These are phyloP conservation scores for Clarias macrocephalus DNA, from an alignment of 2,113 vertebrate species.

Conservation along the genomic window DNA sequence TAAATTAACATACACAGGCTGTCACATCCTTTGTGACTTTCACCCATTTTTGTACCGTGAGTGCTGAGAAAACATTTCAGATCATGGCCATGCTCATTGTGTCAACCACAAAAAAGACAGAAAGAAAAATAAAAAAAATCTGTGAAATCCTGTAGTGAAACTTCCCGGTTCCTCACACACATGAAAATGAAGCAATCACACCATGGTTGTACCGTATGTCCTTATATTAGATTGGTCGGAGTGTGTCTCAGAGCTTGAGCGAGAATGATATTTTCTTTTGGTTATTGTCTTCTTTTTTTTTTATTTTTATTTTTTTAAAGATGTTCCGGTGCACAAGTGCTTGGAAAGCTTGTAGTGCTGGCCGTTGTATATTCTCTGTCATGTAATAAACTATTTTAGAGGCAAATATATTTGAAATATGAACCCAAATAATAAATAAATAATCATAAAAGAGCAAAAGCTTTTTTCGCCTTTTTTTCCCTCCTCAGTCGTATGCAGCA, in stretches of 20 bases:
- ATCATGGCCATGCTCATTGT: background rate
- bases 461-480: slow-evolving; percentile 16
- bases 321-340: slow-evolving; percentile 52
- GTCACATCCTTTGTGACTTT: background rate
- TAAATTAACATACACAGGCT: background rate
- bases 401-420: slow-evolving; percentile 75
- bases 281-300: slow-evolving; percentile 16
- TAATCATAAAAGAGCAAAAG: slow-evolving; percentile 58
- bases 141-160: slow-evolving; percentile 14
- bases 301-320: slow-evolving; percentile 27
- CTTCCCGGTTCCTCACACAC: background rate
- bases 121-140: background rate
- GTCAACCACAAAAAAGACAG: background rate
- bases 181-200: slow-evolving; percentile 1
- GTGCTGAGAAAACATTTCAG: background rate
- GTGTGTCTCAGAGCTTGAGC: slow-evolving; percentile 27
- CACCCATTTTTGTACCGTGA: background rate
- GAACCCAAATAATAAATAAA: slow-evolving; percentile 73
- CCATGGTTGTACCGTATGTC: slow-evolving; percentile 31
- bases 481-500: background rate
- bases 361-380: slow-evolving; percentile 71
- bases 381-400: slow-evolving; percentile 74
- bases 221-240: slow-evolving; percentile 7
- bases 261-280: slow-evolving; percentile 16
- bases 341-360: slow-evolving; percentile 59